Evolutionary conservation across 1,140 invertebrate genomes (phyloP).

Genomic region (Arctopsyche grandis): DNA sequence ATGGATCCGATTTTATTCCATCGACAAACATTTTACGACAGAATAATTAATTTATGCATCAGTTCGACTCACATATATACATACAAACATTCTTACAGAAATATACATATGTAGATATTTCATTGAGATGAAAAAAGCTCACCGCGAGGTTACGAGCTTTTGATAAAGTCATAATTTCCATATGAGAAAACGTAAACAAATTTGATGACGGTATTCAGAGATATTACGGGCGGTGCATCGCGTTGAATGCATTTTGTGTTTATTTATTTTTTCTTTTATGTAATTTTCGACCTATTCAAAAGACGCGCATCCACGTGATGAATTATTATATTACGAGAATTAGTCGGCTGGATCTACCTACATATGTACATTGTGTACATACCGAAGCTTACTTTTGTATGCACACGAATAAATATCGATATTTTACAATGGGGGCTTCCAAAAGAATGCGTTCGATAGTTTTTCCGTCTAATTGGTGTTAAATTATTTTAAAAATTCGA

Average conservation of each 20-base stretch:
- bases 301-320: background rate
- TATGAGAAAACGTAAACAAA: slow-evolving; percentile 36
- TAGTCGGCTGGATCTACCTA: too few species aligned
- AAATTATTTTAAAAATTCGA: too few species aligned
- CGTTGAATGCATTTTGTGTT: slow-evolving; percentile 14
- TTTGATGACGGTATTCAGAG: slow-evolving; percentile 35
- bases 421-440: too few species aligned
- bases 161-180: slow-evolving; percentile 37
- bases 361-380: too few species aligned
- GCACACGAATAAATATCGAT: too few species aligned
- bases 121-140: slow-evolving; percentile 15
- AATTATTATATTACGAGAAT: background rate
- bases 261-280: slow-evolving; percentile 7
- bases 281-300: slow-evolving; percentile 17
- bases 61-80: background rate
- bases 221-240: slow-evolving; percentile 15
- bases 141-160: slow-evolving; percentile 26
- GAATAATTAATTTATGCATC: background rate
- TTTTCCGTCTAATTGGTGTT: too few species aligned
- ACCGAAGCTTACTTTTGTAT: too few species aligned
- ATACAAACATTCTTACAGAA: background rate
- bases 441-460: too few species aligned
- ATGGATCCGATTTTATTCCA: background rate
- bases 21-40: background rate
- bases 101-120: background rate